Base-by-base conservation (phyloP, 1,140 invertebrate genomes). In the Alviniconcha marisindica region DNA sequence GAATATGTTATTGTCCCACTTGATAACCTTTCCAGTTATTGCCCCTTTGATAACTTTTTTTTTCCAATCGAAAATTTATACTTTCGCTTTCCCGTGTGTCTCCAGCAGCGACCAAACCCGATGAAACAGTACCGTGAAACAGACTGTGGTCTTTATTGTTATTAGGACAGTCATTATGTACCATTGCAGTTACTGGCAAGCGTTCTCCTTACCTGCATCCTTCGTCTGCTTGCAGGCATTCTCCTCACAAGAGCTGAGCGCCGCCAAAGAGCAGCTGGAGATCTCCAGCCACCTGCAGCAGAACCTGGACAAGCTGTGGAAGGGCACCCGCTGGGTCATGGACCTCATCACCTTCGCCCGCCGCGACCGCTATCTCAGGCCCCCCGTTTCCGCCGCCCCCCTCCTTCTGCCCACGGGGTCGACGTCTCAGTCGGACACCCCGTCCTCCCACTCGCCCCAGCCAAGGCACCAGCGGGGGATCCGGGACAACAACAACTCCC, bases 321-420 rank as follows among this genome's bases (percentile, higher is more conserved):
- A 98, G 90, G 96, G 96, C 36, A 96, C 97, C 3, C 95, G 98
- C 21, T 99, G 98, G 98, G 95, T 99, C 0, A 97, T 98, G 95
- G 97, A 99, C 89, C 96, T 98, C 2, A 97, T 99, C 56, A 96
- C 96, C 0, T 98, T 97, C 91, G 97, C 98, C 0, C 77, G 77
- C 51, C 78, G 78, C 38, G 78, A 80, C 78, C 66, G 69, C 5
- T 80, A 33, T 36, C 78, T 60, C 60, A 12, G 78, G 24, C 78
- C 78, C 40, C 78, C 78, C 3, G 78, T 80, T 36, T 69, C 78
- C 56, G 78, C 78, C 56, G 21, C 60, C 56, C n/a, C 60, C 24
- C 78, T 80, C 28, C 60, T 80, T 24, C 24, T 44, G 94, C 98
- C 81, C 98, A 98, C 90, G 96, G 96, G 84, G 91, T 89, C 60